phyloP scores from a whole-genome alignment of 2,113 vertebrate species.

The Gymnarchus niloticus region DNA sequence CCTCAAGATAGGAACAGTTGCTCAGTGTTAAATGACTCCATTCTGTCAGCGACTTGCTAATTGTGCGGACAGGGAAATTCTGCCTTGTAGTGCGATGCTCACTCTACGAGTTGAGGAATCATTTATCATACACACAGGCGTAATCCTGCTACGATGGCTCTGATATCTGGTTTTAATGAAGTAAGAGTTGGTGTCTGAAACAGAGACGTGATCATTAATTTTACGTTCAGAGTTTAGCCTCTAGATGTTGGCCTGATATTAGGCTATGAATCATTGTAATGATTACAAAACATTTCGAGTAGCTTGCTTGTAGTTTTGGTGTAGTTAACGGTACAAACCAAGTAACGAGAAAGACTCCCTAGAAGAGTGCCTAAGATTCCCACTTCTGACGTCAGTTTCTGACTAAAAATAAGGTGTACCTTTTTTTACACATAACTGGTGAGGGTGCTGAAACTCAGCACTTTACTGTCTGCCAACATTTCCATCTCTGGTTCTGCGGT shows the following conservation, averaged over 20 bases:
- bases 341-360: background rate
- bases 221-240: background rate
- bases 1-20: background rate
- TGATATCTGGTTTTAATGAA: slow-evolving; percentile 16
- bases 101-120: background rate
- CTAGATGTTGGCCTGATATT: background rate
- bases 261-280: slow-evolving; percentile 1
- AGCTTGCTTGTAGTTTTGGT: background rate
- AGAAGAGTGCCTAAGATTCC: background rate
- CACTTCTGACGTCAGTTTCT: background rate
- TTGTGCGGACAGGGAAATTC: background rate
- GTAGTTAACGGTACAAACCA: background rate
- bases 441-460: background rate
- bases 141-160: background rate
- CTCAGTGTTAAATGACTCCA: background rate
- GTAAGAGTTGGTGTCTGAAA: background rate
- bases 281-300: background rate
- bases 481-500: background rate
- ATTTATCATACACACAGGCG: background rate
- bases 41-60: background rate
- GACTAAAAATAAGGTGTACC: slow-evolving; percentile 6
- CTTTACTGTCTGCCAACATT: background rate
- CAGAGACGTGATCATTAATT: background rate
- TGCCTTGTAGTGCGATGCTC: background rate
- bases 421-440: background rate